A percentile compares a stretch with the other conserved stretches of the same genome.
These are phyloP conservation scores for Caenorhabditis sp. DNA, from an alignment of 2,888 invertebrate genomes.

Conservation along the genomic window DNA sequence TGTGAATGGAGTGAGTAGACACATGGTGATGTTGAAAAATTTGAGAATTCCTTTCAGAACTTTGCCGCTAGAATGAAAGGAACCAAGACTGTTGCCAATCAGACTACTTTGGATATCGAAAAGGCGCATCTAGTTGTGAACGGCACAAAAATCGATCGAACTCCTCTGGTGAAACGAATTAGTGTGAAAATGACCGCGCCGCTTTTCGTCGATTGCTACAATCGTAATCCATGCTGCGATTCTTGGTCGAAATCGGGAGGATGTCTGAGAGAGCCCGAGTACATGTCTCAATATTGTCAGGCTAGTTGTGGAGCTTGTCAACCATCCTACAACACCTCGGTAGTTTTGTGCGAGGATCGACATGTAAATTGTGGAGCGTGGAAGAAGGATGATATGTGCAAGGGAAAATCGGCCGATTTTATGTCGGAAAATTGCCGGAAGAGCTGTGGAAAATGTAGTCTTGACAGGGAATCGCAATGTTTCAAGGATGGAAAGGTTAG, in stretches of 20 bases:
- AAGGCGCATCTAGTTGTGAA: slow-evolving; percentile 22
- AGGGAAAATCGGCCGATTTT: slow-evolving; percentile 54
- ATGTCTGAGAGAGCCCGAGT: slow-evolving; percentile 58
- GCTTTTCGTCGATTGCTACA: slow-evolving; percentile 67
- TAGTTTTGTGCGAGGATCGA: slow-evolving; percentile 63
- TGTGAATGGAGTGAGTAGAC: slow-evolving; percentile 54
- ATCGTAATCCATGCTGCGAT: slow-evolving; percentile 67
- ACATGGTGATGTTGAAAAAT: too few relatives aligned
- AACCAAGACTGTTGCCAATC: slow-evolving; percentile 28
- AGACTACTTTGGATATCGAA: slow-evolving; percentile 18
- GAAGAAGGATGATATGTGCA: slow-evolving; percentile 51
- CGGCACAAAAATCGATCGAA: slow-evolving; percentile 29
- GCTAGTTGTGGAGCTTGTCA: slow-evolving; percentile 61
- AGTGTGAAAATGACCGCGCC: slow-evolving; percentile 45
- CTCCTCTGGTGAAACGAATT: slow-evolving; percentile 34
- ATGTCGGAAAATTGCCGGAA: slow-evolving; percentile 68
- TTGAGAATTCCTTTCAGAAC: slow-evolving; percentile 13
- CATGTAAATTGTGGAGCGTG: slow-evolving; percentile 61
- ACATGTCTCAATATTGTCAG: slow-evolving; percentile 66
- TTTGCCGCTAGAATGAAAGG: slow-evolving; percentile 49
- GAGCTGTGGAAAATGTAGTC: slow-evolving; percentile 58
- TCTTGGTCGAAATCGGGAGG: slow-evolving; percentile 61
- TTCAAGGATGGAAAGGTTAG: slow-evolving; percentile 48
- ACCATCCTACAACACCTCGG: slow-evolving; percentile 59
- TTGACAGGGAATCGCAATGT: slow-evolving; percentile 42